These are phyloP conservation scores for Ceryle rudis DNA, from an alignment of 2,797 vertebrate genomes.

Conservation along the genomic window DNA sequence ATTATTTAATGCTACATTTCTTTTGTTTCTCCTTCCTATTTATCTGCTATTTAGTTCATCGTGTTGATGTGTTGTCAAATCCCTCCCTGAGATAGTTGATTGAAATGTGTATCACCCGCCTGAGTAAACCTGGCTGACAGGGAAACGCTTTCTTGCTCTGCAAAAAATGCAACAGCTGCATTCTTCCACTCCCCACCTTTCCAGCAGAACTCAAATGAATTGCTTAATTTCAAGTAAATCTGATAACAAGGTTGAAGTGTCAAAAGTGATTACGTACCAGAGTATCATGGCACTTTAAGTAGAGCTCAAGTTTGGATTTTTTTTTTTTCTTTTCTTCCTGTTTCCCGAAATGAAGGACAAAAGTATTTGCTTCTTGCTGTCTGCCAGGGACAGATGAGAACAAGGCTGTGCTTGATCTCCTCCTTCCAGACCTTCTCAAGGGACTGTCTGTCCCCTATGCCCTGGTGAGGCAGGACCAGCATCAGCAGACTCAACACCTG, in stretches of 20 bases:
- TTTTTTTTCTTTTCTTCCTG: background rate
- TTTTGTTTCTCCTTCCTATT: background rate
- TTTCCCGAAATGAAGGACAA: background rate
- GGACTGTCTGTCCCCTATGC: background rate
- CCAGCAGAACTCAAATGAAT: background rate
- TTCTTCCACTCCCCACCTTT: background rate
- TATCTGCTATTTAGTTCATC: background rate
- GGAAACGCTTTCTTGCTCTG: background rate
- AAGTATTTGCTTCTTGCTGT: background rate
- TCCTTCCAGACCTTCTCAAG: background rate
- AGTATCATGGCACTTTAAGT: background rate
- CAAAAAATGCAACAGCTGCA: background rate
- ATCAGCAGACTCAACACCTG: background rate
- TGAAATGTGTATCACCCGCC: background rate
- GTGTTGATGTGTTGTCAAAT: background rate
- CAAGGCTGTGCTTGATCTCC: background rate
- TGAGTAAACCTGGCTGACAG: background rate
- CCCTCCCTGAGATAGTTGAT: background rate
- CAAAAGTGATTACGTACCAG: background rate
- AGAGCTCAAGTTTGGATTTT: background rate
- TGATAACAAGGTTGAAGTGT: slow-evolving; percentile 4
- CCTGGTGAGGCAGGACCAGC: background rate
- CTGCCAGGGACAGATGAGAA: background rate
- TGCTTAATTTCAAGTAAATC: background rate
- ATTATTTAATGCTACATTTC: background rate